Percentiles rank a stretch among this genome's conserved stretches.
Evolutionary conservation across 2,113 vertebrate species (phyloP).

Genomic region (Pogona vitticeps): DNA sequence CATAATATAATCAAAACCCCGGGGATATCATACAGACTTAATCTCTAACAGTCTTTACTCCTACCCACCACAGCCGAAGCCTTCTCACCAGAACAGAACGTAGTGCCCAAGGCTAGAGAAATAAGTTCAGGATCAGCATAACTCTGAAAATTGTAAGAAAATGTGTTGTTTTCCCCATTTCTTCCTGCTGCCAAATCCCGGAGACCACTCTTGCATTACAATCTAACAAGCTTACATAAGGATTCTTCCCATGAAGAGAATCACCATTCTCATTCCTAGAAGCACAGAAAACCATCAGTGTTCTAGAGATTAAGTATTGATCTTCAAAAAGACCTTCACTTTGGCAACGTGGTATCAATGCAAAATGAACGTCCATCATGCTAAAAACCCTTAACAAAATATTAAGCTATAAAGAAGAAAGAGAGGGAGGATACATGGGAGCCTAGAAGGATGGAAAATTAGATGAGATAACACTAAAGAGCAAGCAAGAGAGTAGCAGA

Average conservation of each 20-base stretch:
- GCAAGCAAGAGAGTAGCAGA: not conserved
- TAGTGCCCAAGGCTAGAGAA: constrained; percentile 48
- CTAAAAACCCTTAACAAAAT: constrained; percentile 18
- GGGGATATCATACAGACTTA: constrained; percentile 45
- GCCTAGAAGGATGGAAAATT: constrained; percentile 9
- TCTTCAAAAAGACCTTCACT: constrained; percentile 25
- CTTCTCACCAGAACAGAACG: constrained; percentile 59
- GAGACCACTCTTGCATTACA: constrained; percentile 24
- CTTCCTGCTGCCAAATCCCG: constrained; percentile 31
- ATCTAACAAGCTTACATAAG: constrained; percentile 12
- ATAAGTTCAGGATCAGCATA: constrained; percentile 49
- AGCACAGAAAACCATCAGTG: not conserved
- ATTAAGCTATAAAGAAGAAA: not conserved
- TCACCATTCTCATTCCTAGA: constrained; percentile 38
- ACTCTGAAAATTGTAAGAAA: constrained; percentile 57
- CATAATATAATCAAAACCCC: constrained; percentile 21
- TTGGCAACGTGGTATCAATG: not conserved
- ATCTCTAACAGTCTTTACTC: constrained; percentile 52
- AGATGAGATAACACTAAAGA: constrained; percentile 39
- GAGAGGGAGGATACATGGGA: not conserved
- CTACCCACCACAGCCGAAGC: not conserved
- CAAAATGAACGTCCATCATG: constrained; percentile 20
- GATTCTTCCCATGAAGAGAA: not conserved
- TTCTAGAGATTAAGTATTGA: constrained; percentile 32
- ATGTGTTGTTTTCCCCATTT: constrained; percentile 24